Base-by-base conservation (phyloP, 2,113 vertebrate genomes). In the Falco punctatus region DNA sequence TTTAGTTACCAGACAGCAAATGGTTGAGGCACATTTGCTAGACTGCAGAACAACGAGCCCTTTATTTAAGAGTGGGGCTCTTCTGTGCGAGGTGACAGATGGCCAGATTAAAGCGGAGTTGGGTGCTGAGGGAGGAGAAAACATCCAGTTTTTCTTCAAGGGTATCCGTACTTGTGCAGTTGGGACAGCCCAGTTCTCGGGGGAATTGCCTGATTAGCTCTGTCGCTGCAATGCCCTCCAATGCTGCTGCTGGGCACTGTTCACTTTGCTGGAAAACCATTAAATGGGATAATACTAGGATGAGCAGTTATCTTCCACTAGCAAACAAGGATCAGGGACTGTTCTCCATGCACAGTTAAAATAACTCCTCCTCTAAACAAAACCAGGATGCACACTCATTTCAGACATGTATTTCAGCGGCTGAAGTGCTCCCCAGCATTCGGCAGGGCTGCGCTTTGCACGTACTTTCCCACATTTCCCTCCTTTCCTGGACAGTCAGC, bases 1-100 rank as follows among this genome's bases (percentile, higher is more conserved):
- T 73, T 87, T 32, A 66, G 95, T 82, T 91, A 90, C 75, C 64
- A 83, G 86, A 88, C 44, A 94, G 90, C 79, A 86, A 92, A 79
- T 0, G 32, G 79, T 6, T 21, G 91, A 90, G 82, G 85, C 87
- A 90, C 74, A 73, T 88, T 90, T 58, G 82, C 92, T 44, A 57
- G 90, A 7, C 49, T 46, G 75, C 69, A 49, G 51, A 79, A 78
- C 75, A 89, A 74, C 1, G 32, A 83, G 35, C 61, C 71, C 75
- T 64, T 79, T 44, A 64, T 40, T 86, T 32, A 86, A 30, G 82
- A 91, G 87, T 4, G n/a, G 38, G 70, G 83, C 57, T 92, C 72
- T 5, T 15, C 44, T 5, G 38, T 4, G n/a, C 2, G 5, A 73
- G 95, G 88, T 88, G 95, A 64, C 93, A 97, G 88, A 96, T 86